phyloP scores from a whole-genome alignment of 2,113 vertebrate species.

The Oryzias celebensis region DNA sequence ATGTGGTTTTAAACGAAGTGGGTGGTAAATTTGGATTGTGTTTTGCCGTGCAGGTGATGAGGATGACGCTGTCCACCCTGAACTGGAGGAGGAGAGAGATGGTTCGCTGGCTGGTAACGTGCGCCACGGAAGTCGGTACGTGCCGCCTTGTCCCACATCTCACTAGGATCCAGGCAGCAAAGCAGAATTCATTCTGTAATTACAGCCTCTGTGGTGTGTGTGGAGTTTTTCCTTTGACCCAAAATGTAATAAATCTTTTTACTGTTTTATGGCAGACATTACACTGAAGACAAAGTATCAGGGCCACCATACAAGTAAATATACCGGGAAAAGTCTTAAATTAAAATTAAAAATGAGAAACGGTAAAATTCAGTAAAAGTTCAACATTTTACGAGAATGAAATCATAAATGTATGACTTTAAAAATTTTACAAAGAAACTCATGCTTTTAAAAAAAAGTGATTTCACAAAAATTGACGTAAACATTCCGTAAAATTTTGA shows the following conservation, averaged over 20 bases:
- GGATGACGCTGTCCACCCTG: slow-evolving; percentile 97
- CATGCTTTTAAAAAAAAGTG: no score
- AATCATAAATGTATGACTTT: no score
- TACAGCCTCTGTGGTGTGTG: not conserved
- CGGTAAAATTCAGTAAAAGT: no score
- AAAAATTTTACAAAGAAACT: no score
- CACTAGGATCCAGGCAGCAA: not conserved
- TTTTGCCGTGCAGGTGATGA: slow-evolving; percentile 85
- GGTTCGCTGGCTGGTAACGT: slow-evolving; percentile 98
- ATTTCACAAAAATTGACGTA: no score
- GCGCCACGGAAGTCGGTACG: slow-evolving; percentile 97
- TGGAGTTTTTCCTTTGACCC: not conserved
- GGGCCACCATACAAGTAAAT: no score
- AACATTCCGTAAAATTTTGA: no score
- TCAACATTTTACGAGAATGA: no score
- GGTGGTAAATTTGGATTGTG: no score
- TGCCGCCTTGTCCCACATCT: slow-evolving; percentile 28
- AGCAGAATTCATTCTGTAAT: slow-evolving; percentile 6
- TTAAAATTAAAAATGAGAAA: no score
- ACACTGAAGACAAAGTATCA: not conserved
- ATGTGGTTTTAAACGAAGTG: not conserved
- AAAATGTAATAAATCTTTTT: not conserved
- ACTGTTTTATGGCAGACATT: slow-evolving; percentile 4
- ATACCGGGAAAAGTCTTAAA: no score
- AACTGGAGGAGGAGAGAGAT: slow-evolving; percentile 98